Evolutionary conservation across 2,113 vertebrate species (phyloP), one percentile per base, ranked within the genome.

Genomic region (Tychaedon coryphoeus): DNA sequence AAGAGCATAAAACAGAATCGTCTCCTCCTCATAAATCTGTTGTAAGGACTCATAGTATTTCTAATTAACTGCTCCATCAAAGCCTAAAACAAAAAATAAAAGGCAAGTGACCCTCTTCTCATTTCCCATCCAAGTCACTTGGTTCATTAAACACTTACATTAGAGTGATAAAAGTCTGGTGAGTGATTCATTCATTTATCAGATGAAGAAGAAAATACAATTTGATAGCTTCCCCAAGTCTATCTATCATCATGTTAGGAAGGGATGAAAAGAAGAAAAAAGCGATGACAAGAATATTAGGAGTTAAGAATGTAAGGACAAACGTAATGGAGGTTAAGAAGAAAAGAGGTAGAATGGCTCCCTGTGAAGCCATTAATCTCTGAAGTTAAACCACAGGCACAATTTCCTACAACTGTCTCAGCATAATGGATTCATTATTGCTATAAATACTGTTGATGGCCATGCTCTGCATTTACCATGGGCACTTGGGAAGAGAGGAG

Each of bases 101-200:
- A 1, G 19, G 6, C 72, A 86, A 88, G 66, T 73, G 71, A 91
- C 77, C 45, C 84, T 90, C 74, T 87, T 72, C 58, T 79, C 72
- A 88, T 86, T 90, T 50, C 47, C 62, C 23, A 69, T 87, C 31
- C 14, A 66, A 92, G 79, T 74, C 86, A 88, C 82, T 90, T 80
- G 94, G 85, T 42, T 94, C 87, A 90, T 95, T 94, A 73, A 61
- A 87, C 77, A 73, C 77, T 91, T 40, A 70, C 14, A 92, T 91
- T 87, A 86, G 20, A 86, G 77, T 51, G 66, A 89, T 62, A 85
- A 65, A 92, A 75, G 57, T 61, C 91, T 79, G 33, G 40, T 51
- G 33, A 93, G 56, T 58, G 36, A 89, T 36, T 64, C 70, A 91
- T 31, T 66, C 45, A 81, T 86, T 71, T 3, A 4, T 74, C 71